Evolutionary conservation across 2,888 invertebrate species (phyloP).

Genomic region (Labia minor): DNA sequence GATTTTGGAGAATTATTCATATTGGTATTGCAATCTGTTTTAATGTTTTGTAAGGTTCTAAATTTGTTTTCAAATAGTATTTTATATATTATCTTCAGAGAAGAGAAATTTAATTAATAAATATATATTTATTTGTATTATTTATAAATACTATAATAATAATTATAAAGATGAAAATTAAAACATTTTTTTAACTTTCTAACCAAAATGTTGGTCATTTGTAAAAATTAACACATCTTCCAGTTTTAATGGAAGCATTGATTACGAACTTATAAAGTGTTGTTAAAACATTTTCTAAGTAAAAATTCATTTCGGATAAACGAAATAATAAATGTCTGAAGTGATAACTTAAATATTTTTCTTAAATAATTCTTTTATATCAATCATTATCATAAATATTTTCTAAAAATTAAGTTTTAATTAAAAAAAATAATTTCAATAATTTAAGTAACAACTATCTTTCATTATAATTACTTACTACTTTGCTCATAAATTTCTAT

Average conservation of each 20-base stretch:
- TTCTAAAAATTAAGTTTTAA: background rate
- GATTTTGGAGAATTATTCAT: conserved; percentile 17
- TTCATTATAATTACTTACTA: background rate
- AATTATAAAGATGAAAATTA: conserved; percentile 19
- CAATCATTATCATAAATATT: no score
- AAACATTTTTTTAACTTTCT: conserved; percentile 14
- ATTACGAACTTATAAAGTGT: background rate
- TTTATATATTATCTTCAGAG: no score
- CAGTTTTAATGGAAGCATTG: conserved; percentile 41
- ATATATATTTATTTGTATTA: no score
- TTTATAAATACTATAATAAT: no score
- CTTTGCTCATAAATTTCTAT: background rate
- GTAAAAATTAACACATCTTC: conserved; percentile 30
- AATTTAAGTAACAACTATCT: background rate
- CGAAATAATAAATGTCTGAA: background rate
- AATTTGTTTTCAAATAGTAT: conserved; percentile 19
- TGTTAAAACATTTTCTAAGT: background rate
- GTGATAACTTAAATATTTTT: background rate
- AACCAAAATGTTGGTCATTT: conserved; percentile 8
- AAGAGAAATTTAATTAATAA: no score
- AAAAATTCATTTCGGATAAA: background rate
- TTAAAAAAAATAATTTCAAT: background rate
- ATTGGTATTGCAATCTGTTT: conserved; percentile 18
- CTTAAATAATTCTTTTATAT: background rate
- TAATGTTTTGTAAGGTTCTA: conserved; percentile 17